Conservation (phyloP, 2,888 invertebrate species). For the Tanypteryx hageni region DNA sequence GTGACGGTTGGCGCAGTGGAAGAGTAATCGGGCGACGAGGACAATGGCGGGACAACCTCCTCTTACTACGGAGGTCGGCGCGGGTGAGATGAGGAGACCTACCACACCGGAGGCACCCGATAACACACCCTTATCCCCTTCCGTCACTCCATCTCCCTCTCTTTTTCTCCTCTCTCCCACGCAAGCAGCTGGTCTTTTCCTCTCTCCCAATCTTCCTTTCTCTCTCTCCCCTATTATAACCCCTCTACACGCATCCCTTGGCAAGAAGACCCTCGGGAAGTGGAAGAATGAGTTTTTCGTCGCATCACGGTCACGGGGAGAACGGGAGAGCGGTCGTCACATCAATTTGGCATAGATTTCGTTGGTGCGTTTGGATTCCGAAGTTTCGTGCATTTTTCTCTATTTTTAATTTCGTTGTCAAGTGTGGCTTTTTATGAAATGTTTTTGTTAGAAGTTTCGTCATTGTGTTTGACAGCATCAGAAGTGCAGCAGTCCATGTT, state of each 20-base stretch:
- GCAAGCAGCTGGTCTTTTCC: neutral
- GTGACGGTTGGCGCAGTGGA: neutral
- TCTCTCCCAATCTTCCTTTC: neutral
- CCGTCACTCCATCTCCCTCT: neutral
- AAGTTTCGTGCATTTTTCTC: too few relatives aligned
- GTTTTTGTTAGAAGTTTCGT: too few relatives aligned
- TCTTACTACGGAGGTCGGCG: slow-evolving; percentile 11
- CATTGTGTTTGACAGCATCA: too few relatives aligned
- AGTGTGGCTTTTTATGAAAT: too few relatives aligned
- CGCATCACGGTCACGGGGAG: neutral
- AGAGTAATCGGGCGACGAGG: slow-evolving; percentile 47
- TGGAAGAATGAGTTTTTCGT: neutral
- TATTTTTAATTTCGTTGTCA: too few relatives aligned
- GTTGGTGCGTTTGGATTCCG: too few relatives aligned
- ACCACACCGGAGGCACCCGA: neutral
- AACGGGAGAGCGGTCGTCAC: neutral
- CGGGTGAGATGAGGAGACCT: slow-evolving; percentile 29
- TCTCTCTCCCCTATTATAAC: neutral
- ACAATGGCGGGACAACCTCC: slow-evolving; percentile 50
- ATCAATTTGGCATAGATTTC: too few relatives aligned
- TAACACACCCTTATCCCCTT: neutral
- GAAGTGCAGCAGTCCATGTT: too few relatives aligned
- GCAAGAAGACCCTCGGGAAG: neutral
- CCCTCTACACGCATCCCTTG: neutral
- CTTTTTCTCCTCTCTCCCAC: neutral